A percentile compares a stretch with the other conserved stretches of the same genome.
These are phyloP conservation scores for Wasmannia auropunctata DNA, from an alignment of 1,140 invertebrate genomes.

Conservation along the genomic window DNA sequence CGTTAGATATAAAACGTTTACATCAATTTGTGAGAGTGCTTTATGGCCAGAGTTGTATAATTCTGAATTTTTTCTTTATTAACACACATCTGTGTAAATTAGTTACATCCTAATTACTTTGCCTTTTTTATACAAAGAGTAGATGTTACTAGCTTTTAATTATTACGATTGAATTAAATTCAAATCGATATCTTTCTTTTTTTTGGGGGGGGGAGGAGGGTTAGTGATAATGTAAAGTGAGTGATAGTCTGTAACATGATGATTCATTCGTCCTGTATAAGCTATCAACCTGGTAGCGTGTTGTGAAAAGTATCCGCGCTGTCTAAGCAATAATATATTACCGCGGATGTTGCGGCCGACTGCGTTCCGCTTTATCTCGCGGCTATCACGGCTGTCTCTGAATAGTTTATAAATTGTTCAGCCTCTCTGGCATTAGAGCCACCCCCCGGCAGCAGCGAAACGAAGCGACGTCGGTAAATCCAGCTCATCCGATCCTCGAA, in stretches of 20 bases:
- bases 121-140: background rate
- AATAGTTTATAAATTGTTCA: constrained; percentile 61
- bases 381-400: constrained; percentile 54
- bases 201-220: no score
- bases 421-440: constrained; percentile 33
- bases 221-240: background rate
- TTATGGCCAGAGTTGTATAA: no score
- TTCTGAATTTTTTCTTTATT: background rate
- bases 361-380: constrained; percentile 52
- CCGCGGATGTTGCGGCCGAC: constrained; percentile 39
- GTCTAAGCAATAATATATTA: constrained; percentile 59
- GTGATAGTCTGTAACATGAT: background rate
- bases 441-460: constrained; percentile 18
- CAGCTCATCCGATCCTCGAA: constrained; percentile 43
- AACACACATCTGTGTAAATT: background rate
- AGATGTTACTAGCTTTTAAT: background rate
- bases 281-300: constrained; percentile 29
- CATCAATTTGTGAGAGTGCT: no score
- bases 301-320: constrained; percentile 19
- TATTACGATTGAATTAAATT: background rate
- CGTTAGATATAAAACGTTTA: no score
- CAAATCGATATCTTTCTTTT: background rate
- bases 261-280: constrained; percentile 23
- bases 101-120: background rate
- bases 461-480: constrained; percentile 34